Percentiles rank a stretch among this genome's conserved stretches.
Evolutionary conservation across 1,140 invertebrate genomes (phyloP).

Genomic region (Tyrophagus putrescentiae): DNA sequence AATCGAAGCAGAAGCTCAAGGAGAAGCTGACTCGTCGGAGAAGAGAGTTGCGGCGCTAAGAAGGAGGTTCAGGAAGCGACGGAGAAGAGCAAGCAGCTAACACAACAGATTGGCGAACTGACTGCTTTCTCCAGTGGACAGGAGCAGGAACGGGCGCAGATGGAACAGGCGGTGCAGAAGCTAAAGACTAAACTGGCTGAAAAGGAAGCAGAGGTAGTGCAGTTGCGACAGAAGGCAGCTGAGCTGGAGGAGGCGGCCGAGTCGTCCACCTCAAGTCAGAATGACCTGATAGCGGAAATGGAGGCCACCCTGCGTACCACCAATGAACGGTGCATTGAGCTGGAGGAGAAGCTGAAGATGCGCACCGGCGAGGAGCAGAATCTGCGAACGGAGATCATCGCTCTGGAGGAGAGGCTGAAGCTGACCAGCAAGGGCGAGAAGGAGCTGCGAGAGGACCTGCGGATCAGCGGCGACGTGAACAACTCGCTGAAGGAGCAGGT

Average conservation of each 20-base stretch:
- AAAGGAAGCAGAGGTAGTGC: neutral
- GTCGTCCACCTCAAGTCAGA: too few species aligned
- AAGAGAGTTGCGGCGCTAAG: neutral
- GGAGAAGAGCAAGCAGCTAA: neutral
- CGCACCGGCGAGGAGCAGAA: neutral
- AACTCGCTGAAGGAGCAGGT: neutral
- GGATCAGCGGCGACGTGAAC: neutral
- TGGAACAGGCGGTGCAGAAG: constrained; percentile 11
- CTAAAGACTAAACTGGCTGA: neutral
- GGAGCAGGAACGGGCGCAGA: neutral
- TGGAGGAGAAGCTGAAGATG: neutral
- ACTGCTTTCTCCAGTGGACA: neutral
- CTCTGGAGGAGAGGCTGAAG: constrained; percentile 21
- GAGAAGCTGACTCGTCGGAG: constrained; percentile 15
- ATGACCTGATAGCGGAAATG: neutral
- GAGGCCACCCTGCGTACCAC: neutral
- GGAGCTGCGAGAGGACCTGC: neutral
- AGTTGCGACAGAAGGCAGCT: neutral
- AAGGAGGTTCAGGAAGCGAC: neutral
- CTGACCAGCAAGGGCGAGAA: constrained; percentile 3
- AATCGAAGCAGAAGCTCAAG: constrained; percentile 20
- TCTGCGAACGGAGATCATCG: neutral
- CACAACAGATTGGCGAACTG: neutral
- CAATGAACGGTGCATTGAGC: neutral
- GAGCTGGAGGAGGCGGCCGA: neutral